Conservation (phyloP, 2,113 vertebrate genomes). For the Camelus dromedarius region DNA sequence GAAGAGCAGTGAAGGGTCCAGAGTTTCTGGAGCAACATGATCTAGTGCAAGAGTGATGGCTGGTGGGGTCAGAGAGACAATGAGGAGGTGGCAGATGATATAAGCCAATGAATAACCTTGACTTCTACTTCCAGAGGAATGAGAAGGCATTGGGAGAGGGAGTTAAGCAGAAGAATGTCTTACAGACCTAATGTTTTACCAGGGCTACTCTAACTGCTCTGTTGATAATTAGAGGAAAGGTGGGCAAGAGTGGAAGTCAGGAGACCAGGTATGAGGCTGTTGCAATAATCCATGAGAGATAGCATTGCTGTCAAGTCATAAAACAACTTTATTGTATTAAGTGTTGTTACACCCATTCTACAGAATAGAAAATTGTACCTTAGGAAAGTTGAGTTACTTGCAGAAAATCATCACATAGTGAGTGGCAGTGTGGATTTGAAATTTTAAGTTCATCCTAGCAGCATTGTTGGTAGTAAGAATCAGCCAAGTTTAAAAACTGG, state of each 20-base stretch:
- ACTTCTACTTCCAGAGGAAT: neutral
- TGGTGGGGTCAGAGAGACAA: neutral
- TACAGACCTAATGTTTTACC: neutral
- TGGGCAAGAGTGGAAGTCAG: neutral
- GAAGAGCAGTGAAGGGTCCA: neutral
- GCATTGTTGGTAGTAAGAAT: conserved; percentile 21
- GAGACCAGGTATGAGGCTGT: neutral
- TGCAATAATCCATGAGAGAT: neutral
- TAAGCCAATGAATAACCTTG: neutral
- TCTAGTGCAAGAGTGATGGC: neutral
- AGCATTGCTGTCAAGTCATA: neutral
- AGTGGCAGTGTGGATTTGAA: neutral
- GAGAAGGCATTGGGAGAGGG: neutral
- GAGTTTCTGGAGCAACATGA: neutral
- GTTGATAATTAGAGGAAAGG: neutral
- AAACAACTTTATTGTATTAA: neutral
- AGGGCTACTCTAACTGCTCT: neutral
- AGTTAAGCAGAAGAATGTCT: neutral
- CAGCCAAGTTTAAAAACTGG: conserved; percentile 45
- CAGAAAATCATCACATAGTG: neutral
- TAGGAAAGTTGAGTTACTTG: neutral
- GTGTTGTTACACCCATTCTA: neutral
- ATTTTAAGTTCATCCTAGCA: conserved; percentile 14
- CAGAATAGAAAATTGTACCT: neutral
- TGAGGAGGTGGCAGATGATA: neutral